Conservation (phyloP, 1,140 invertebrate genomes). For the Bombyx mandarina region DNA sequence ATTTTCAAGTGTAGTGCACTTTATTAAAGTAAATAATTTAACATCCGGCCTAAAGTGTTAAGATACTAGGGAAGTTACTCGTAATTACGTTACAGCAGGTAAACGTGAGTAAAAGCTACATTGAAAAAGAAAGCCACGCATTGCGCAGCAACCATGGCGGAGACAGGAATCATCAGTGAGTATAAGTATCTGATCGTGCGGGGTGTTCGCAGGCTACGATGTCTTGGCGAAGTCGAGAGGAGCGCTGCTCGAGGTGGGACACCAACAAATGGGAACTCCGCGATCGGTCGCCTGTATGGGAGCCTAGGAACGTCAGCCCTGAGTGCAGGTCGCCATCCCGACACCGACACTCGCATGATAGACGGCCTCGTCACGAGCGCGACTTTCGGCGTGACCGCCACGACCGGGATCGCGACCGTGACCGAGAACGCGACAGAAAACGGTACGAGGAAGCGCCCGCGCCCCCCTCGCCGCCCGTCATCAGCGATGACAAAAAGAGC, state of each 20-base stretch:
- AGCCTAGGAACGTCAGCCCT: slow-evolving; percentile 36
- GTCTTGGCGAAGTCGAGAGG: slow-evolving; percentile 57
- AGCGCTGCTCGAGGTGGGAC: slow-evolving; percentile 41
- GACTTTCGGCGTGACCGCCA: slow-evolving; percentile 10
- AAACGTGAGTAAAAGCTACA: slow-evolving; percentile 15
- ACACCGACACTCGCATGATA: slow-evolving; percentile 29
- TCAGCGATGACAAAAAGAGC: slow-evolving; percentile 19
- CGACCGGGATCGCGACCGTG: slow-evolving; percentile 22
- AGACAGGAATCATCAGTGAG: slow-evolving; percentile 21
- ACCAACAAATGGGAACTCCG: slow-evolving; percentile 30
- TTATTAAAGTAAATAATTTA: no score
- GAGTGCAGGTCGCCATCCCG: slow-evolving; percentile 26
- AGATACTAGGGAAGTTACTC: neutral
- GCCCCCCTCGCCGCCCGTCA: slow-evolving; percentile 43
- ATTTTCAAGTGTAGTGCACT: neutral
- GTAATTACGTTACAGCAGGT: slow-evolving; percentile 14
- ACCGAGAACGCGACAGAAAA: slow-evolving; percentile 19
- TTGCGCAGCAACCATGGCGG: slow-evolving; percentile 6
- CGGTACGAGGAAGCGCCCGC: slow-evolving; percentile 31
- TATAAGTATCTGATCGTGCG: slow-evolving; percentile 38
- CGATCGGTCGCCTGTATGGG: slow-evolving; percentile 47
- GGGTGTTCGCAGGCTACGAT: slow-evolving; percentile 61
- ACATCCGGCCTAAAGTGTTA: no score
- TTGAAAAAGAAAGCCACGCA: slow-evolving; percentile 1
- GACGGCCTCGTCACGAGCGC: slow-evolving; percentile 12